Conservation (phyloP, 1,140 invertebrate species). For the Zaprionus gabonicus region DNA sequence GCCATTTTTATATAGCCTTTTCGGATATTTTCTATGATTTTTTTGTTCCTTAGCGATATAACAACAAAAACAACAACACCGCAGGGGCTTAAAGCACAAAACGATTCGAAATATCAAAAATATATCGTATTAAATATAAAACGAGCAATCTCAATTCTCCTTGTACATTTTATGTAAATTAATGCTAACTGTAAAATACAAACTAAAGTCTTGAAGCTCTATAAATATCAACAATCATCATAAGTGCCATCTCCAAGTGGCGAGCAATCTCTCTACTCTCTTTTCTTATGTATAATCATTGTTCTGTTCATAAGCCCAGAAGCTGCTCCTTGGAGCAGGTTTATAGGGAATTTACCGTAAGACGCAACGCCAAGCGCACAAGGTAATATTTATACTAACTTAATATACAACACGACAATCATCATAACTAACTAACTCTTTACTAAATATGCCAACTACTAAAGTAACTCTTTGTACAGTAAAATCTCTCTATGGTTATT, state of each 20-base stretch:
- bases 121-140: conserved; percentile 12
- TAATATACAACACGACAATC: conserved; percentile 19
- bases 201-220: conserved; percentile 2
- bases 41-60: conserved; percentile 69
- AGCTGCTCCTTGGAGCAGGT: conserved; percentile 11
- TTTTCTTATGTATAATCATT: conserved; percentile 25
- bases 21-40: conserved; percentile 59
- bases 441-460: conserved; percentile 38
- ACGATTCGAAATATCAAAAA: conserved; percentile 43
- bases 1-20: conserved; percentile 67
- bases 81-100: conserved; percentile 73
- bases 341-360: conserved; percentile 17
- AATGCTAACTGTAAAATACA: conserved; percentile 10
- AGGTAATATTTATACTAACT: conserved; percentile 33
- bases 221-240: conserved; percentile 15
- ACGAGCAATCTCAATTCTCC: conserved; percentile 9
- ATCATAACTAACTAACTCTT: conserved; percentile 18
- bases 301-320: conserved; percentile 24
- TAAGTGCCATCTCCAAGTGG: conserved; percentile 14
- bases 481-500: not conserved
- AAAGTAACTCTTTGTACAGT: conserved; percentile 11
- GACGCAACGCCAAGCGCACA: conserved; percentile 13
- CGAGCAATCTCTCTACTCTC: conserved; percentile 13
- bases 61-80: conserved; percentile 82
- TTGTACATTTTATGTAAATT: conserved; percentile 23